Evolutionary conservation across 2,888 invertebrate genomes (phyloP).

Genomic region (Bedellia somnulentella): DNA sequence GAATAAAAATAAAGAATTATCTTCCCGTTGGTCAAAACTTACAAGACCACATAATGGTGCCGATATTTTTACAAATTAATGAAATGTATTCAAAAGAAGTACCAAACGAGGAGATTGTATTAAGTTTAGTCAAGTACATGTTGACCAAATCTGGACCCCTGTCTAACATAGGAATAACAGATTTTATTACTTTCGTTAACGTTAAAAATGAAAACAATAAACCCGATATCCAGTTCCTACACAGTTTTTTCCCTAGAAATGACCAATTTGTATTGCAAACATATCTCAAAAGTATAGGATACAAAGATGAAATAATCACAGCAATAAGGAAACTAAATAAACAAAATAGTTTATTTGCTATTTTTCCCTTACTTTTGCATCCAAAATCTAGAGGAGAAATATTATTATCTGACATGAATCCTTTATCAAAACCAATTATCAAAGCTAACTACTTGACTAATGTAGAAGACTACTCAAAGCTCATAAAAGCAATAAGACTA

Average conservation of each 20-base stretch:
- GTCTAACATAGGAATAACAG: constrained; percentile 32
- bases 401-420: constrained; percentile 45
- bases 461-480: constrained; percentile 45
- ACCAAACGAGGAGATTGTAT: constrained; percentile 15
- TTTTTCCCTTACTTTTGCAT: constrained; percentile 33
- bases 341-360: constrained; percentile 24
- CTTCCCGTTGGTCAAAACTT: constrained; percentile 49
- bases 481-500: constrained; percentile 36
- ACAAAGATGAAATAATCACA: constrained; percentile 20
- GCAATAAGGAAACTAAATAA: constrained; percentile 19
- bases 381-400: constrained; percentile 61
- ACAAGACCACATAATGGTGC: constrained; percentile 46
- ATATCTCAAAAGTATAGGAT: constrained; percentile 20
- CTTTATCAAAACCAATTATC: constrained; percentile 51
- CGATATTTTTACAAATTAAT: constrained; percentile 18
- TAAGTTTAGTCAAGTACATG: constrained; percentile 42
- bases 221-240: constrained; percentile 55
- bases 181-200: constrained; percentile 41
- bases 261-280: constrained; percentile 17
- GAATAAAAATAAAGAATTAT: constrained; percentile 29
- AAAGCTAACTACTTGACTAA: constrained; percentile 63
- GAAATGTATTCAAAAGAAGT: constrained; percentile 16
- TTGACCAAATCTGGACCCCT: constrained; percentile 44
- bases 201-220: constrained; percentile 17
- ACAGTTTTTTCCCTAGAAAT: constrained; percentile 21